Conservation (phyloP, 2,888 invertebrate species). For the Mellilla xanthometata region DNA sequence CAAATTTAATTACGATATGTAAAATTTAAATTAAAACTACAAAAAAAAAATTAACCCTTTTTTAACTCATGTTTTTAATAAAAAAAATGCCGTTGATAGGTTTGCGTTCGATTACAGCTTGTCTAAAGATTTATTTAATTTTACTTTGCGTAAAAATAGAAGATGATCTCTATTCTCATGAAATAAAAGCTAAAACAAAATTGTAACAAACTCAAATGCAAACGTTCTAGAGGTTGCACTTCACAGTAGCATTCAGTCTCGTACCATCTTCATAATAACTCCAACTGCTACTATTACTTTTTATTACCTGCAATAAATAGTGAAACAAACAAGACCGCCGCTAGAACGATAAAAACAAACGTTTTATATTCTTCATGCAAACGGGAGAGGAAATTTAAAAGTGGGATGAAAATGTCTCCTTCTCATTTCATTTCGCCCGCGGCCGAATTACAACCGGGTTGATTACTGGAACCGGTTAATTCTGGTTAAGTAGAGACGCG, state of each 20-base stretch:
- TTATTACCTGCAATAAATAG: constrained; percentile 3
- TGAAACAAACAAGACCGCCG: constrained; percentile 5
- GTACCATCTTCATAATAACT: constrained; percentile 1
- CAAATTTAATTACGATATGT: no score
- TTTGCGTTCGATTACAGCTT: no score
- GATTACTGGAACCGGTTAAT: constrained; percentile 40
- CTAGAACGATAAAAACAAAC: constrained; percentile 3
- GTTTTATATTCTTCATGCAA: constrained; percentile 11
- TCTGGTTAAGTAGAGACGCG: constrained; percentile 23
- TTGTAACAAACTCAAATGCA: no score
- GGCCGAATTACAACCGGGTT: constrained; percentile 30
- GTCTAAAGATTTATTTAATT: no score
- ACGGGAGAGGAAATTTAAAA: constrained; percentile 2
- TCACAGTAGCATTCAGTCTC: constrained; percentile 2
- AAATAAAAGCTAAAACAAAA: no score
- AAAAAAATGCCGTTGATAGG: no score
- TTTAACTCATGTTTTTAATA: no score
- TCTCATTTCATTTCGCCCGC: constrained; percentile 12
- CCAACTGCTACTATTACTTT: constrained; percentile 8
- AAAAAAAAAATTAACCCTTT: no score
- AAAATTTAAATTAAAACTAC: no score
- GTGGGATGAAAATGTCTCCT: constrained; percentile 20
- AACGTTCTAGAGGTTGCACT: neutral
- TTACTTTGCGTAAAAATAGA: no score
- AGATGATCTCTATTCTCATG: no score